Evolutionary conservation across 2,797 vertebrate species (phyloP).

Genomic region (Centroberyx gerrardi): DNA sequence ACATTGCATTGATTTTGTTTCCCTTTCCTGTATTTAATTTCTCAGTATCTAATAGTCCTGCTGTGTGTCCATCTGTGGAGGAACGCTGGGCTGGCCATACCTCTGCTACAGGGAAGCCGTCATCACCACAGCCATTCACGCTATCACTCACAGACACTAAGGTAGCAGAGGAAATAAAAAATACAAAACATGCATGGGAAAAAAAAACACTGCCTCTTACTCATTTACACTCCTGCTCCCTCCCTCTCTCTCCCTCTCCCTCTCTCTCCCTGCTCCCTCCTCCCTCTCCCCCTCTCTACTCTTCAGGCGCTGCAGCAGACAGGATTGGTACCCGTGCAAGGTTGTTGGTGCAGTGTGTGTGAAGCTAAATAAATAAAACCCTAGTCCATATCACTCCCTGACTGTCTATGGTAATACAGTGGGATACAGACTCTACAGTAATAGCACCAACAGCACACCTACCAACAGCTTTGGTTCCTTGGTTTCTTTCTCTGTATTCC

Average conservation of each 20-base stretch:
- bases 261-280: not conserved
- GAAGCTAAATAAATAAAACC: constrained; percentile 35
- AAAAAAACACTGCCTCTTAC: constrained; percentile 42
- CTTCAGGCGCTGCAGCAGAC: constrained; percentile 75
- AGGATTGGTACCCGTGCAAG: constrained; percentile 63
- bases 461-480: constrained; percentile 20
- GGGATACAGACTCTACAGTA: not conserved
- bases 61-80: constrained; percentile 75
- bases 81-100: constrained; percentile 48
- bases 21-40: constrained; percentile 80
- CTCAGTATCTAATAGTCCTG: constrained; percentile 69
- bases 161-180: constrained; percentile 47
- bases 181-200: constrained; percentile 70
- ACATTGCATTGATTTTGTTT: constrained; percentile 79
- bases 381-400: constrained; percentile 21
- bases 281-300: constrained; percentile 56
- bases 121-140: constrained; percentile 62
- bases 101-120: constrained; percentile 49
- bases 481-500: constrained; percentile 14
- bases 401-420: not conserved
- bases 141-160: constrained; percentile 32
- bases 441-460: not conserved
- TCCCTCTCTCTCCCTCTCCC: constrained; percentile 31
- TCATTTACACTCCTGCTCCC: constrained; percentile 44
- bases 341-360: constrained; percentile 77